Base-by-base conservation (phyloP, 2,113 vertebrate genomes). In the Dicentrarchus labrax region DNA sequence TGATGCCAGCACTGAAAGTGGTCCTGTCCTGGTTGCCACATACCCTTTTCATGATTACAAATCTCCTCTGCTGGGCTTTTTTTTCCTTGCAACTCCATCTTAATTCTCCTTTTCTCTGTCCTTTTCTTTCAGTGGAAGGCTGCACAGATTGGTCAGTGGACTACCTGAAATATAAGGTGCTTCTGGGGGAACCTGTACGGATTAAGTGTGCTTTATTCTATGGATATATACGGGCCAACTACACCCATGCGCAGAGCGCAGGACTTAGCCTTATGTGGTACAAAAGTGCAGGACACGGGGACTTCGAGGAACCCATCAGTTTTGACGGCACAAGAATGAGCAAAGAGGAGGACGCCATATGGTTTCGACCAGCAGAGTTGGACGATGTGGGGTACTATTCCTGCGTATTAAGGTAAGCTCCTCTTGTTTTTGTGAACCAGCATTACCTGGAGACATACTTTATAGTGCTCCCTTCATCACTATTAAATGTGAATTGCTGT, bases 181-280 rank as follows among this genome's bases (percentile, higher is more conserved):
- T 99, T 90, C 94, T 98, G 72, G 98, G 98, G 91, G 98, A 99
- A 93, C 98, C 98, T 39, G 98, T 99, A 87, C 96, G 98, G 94
- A 99, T 99, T 95, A 99, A 99, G 94, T 99, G 98, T 66, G 98
- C 98, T 76, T 95, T 99, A 80, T 99, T 99, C 95, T 99, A 99
- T 85, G 98, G 98, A 95, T 99, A 99, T 91, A 99, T 99, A 88
- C 96, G 98, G 89, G 97, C 98, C 88, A 99, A 99, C 96, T 99
- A 99, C 93, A 98, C 96, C 70, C 95, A 98, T 16, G 98, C 98
- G 22, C 98, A 99, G 95, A 98, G 97, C 81, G 96, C 97, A 62
- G 98, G 98, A 91, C 98, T 99, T 86, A 99, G 98, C 94, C 95
- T 99, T 72, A 99, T 99, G 98, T 99, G 98, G 98, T 99, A 99